phyloP scores from a whole-genome alignment of 2,888 invertebrate genomes.

The Zygothrica quintamaculata region DNA sequence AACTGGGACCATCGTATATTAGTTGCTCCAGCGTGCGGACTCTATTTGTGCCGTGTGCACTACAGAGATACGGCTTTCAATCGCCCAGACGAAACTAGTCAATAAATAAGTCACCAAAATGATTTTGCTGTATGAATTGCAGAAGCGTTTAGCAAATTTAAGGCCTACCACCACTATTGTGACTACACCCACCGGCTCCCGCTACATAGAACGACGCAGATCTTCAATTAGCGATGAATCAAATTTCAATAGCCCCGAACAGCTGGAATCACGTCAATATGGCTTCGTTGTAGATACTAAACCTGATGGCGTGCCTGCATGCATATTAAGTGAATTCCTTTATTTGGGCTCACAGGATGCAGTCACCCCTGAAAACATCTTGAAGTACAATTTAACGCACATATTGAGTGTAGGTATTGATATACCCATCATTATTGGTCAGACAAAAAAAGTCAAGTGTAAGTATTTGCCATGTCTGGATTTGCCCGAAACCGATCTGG shows the following conservation, averaged over 20 bases:
- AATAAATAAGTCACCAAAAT: constrained; percentile 83
- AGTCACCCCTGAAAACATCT: constrained; percentile 87
- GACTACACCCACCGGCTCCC: constrained; percentile 88
- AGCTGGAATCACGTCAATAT: constrained; percentile 81
- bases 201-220: constrained; percentile 85
- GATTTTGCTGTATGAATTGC: constrained; percentile 88
- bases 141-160: constrained; percentile 86
- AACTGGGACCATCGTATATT: constrained; percentile 87
- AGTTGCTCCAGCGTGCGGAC: constrained; percentile 88
- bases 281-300: constrained; percentile 93
- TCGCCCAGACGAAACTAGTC: constrained; percentile 27
- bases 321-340: constrained; percentile 86
- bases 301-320: constrained; percentile 91
- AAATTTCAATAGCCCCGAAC: constrained; percentile 33
- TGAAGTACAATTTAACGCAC: constrained; percentile 87
- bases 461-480: constrained; percentile 89
- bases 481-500: constrained; percentile 88
- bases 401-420: constrained; percentile 91
- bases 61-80: constrained; percentile 88
- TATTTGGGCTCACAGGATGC: constrained; percentile 95
- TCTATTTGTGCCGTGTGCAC: constrained; percentile 90
- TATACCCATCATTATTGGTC: constrained; percentile 81
- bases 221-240: constrained; percentile 37
- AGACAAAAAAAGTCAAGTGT: constrained; percentile 46
- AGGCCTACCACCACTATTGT: constrained; percentile 89